Base-by-base conservation (phyloP, 2,888 invertebrate species). In the Brenthis hecate region DNA sequence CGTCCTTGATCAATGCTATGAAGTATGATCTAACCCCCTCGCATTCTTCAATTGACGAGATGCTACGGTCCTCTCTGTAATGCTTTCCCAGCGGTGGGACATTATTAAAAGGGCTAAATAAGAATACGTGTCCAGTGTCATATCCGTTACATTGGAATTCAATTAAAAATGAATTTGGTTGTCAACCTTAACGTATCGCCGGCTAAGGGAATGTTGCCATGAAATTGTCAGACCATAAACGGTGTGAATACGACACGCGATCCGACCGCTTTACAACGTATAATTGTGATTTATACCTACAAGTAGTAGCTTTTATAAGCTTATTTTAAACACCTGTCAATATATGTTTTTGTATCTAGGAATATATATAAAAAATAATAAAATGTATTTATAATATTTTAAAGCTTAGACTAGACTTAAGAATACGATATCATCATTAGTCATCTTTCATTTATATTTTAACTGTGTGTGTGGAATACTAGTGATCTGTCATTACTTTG, bases 101-200 rank as follows among this genome's bases (percentile, higher is more conserved):
- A n/a, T 28, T 50, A 50, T n/a, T n/a, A 60, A 57, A 57, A 60
- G 50, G 14, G 36, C 48, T 60, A 13, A 60, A 32, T 13, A 48
- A 48, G 5, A 47, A 19, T 58, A n/a, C 23, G 47, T 47, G 23
- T 28, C 13, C 28, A 60, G 50, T 60, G 60, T 50, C 60, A 60
- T 50, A 32, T 50, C 14, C 5, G 13, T 32, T 32, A 6, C 60
- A 50, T 23, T 48, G 60, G 60, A 60, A 60, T 60, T 50, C 60
- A 53, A 54, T 43, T 43, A 54, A 53, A 62, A 54, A 19, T 53
- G 43, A 54, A 54, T 62, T 54, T 19, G 19, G 48, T 53, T 62
- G 62, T 53, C 53, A 53, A 62, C 62, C 62, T 43, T 53, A 62
- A 53, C 62, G 53, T 53, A 54, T 23, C 53, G 62, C 62, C 62